Percentiles rank a stretch among this genome's conserved stretches.
Evolutionary conservation across 2,888 invertebrate genomes (phyloP).

Genomic region (Apoda limacodes): DNA sequence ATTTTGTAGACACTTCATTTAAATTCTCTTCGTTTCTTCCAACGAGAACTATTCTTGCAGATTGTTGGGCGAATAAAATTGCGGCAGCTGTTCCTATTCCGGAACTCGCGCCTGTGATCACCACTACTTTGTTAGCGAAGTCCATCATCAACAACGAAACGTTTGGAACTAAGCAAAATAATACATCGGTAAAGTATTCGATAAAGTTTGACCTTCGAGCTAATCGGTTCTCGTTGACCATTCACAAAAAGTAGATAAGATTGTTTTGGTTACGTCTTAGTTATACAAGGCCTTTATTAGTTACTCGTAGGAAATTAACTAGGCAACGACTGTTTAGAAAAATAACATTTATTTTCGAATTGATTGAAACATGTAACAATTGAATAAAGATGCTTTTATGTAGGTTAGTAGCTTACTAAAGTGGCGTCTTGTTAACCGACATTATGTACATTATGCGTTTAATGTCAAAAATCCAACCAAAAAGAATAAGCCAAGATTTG

Average conservation of each 20-base stretch:
- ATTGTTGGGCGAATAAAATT: slow-evolving; percentile 73
- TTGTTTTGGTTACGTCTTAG: slow-evolving; percentile 10
- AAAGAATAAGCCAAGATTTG: too few species aligned
- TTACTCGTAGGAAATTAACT: too few species aligned
- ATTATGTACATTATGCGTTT: too few species aligned
- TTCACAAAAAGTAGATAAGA: slow-evolving; percentile 19
- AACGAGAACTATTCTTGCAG: slow-evolving; percentile 73
- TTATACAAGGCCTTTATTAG: too few species aligned
- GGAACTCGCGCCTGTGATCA: slow-evolving; percentile 78
- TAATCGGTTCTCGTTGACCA: slow-evolving; percentile 2
- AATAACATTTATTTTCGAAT: too few species aligned
- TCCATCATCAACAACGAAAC: slow-evolving; percentile 46
- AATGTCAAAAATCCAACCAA: too few species aligned
- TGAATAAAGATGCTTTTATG: too few species aligned
- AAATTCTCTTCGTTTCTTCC: slow-evolving; percentile 78
- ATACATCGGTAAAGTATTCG: slow-evolving; percentile 1
- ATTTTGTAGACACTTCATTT: slow-evolving; percentile 70
- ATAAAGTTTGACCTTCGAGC: too few species aligned
- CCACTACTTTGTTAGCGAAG: slow-evolving; percentile 70
- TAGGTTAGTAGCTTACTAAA: too few species aligned
- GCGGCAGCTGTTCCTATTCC: slow-evolving; percentile 81
- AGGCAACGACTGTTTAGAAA: too few species aligned
- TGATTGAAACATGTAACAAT: too few species aligned
- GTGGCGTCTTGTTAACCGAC: too few species aligned
- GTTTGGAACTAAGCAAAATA: slow-evolving; percentile 21